A percentile compares a stretch with the other conserved stretches of the same genome.
Evolutionary conservation across 1,140 invertebrate genomes (phyloP).

Genomic region (Bactericera cockerelli): DNA sequence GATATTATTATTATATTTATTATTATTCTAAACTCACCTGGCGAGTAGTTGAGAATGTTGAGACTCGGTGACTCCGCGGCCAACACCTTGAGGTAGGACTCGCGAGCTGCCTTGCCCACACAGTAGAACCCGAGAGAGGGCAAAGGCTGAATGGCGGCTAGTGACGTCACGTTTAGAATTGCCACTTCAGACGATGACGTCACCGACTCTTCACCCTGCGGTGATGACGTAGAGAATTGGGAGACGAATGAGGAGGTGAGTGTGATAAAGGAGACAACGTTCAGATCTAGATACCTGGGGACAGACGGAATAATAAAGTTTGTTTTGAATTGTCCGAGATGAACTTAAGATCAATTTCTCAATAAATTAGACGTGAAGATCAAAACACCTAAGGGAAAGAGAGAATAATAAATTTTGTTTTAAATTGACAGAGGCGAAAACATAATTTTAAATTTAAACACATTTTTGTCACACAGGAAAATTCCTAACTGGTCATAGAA

Average conservation of each 20-base stretch:
- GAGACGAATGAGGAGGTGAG: slow-evolving; percentile 62
- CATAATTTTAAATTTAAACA: no score
- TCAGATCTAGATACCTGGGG: slow-evolving; percentile 24
- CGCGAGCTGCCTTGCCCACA: slow-evolving; percentile 74
- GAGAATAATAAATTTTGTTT: no score
- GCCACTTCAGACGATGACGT: slow-evolving; percentile 32
- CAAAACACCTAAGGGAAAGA: no score
- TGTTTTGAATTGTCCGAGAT: no score
- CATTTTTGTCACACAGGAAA: no score
- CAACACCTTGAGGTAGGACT: slow-evolving; percentile 74
- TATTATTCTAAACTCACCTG: slow-evolving; percentile 43
- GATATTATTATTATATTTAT: slow-evolving; percentile 86
- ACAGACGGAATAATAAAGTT: no score
- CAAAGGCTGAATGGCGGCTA: slow-evolving; percentile 59
- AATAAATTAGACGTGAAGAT: no score
- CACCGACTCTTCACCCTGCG: no score
- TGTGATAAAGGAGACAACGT: slow-evolving; percentile 38
- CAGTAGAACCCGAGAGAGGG: slow-evolving; percentile 66
- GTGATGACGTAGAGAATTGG: slow-evolving; percentile 29
- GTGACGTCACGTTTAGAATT: slow-evolving; percentile 77
- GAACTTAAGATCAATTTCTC: no score
- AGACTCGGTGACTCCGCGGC: slow-evolving; percentile 62
- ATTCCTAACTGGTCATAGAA: no score
- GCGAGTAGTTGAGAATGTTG: slow-evolving; percentile 77
- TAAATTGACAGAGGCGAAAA: no score